Evolutionary conservation across 2,797 vertebrate genomes (phyloP).

Genomic region (Acipenser oxyrinchus): DNA sequence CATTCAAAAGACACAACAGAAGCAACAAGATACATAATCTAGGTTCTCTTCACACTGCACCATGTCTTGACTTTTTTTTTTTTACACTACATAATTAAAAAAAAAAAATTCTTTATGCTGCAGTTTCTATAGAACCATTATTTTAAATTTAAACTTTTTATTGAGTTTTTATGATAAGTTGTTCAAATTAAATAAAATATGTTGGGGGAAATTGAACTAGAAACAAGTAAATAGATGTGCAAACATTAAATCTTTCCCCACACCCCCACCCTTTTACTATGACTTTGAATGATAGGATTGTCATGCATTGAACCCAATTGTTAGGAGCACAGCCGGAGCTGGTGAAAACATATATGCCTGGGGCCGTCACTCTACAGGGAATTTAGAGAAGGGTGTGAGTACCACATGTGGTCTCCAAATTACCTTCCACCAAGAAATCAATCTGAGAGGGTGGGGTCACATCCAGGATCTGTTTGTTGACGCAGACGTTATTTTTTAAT

Average conservation of each 20-base stretch:
- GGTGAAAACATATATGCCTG: conserved; percentile 63
- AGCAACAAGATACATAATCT: no score
- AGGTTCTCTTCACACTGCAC: no score
- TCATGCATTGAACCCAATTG: conserved; percentile 57
- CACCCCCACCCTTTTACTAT: conserved; percentile 44
- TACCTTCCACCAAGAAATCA: conserved; percentile 47
- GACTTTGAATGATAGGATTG: conserved; percentile 63
- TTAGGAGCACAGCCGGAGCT: conserved; percentile 62
- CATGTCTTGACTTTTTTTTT: conserved; percentile 14
- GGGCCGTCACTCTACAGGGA: conserved; percentile 61
- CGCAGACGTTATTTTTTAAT: conserved; percentile 26
- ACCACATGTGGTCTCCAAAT: conserved; percentile 48
- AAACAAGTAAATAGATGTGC: no score
- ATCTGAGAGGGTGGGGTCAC: conserved; percentile 35
- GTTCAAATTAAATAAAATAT: no score
- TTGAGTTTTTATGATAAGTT: no score
- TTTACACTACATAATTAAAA: neutral
- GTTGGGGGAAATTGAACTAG: no score
- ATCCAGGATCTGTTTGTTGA: conserved; percentile 52
- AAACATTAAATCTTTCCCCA: neutral
- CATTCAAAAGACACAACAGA: conserved; percentile 7
- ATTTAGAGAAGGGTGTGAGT: conserved; percentile 43
- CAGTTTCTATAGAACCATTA: no score
- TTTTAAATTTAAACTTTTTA: no score
- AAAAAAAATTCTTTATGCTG: no score